Evolutionary conservation across 2,888 invertebrate genomes (phyloP).

Genomic region (Blera fallax): DNA sequence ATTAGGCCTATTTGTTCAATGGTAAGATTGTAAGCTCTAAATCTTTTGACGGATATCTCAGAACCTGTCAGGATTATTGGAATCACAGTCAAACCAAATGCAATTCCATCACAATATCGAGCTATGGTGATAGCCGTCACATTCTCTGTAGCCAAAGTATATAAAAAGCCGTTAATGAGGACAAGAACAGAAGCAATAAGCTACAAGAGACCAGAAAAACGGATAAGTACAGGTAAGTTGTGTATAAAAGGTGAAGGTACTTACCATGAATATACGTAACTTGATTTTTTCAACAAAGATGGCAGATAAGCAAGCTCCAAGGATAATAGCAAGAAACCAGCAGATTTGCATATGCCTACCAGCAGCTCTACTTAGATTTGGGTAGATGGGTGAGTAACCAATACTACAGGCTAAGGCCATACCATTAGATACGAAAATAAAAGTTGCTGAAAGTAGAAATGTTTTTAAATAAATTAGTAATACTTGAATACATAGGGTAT

Average conservation of each 20-base stretch:
- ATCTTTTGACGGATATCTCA: constrained; percentile 73
- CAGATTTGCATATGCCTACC: constrained; percentile 74
- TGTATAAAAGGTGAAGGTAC: background rate
- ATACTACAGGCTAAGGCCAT: constrained; percentile 77
- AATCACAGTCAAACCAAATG: constrained; percentile 75
- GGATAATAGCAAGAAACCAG: constrained; percentile 78
- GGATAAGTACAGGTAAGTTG: background rate
- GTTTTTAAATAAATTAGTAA: no score
- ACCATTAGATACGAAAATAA: constrained; percentile 75
- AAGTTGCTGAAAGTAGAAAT: constrained; percentile 13
- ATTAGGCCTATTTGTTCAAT: constrained; percentile 75
- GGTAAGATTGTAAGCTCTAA: constrained; percentile 74
- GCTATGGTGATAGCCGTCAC: constrained; percentile 74
- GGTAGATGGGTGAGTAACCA: constrained; percentile 50
- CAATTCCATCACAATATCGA: constrained; percentile 78
- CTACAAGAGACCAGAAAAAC: background rate
- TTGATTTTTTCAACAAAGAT: constrained; percentile 66
- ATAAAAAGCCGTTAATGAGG: constrained; percentile 75
- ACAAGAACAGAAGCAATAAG: constrained; percentile 33
- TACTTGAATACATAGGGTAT: no score
- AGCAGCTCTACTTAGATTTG: background rate
- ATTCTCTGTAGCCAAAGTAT: constrained; percentile 68
- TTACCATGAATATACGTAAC: constrained; percentile 31
- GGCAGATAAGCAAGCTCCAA: constrained; percentile 75
- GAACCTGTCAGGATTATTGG: constrained; percentile 77